Evolutionary conservation across 2,888 invertebrate species (phyloP), one percentile per base, ranked within the genome.

Genomic region (Campaea margaritaria): DNA sequence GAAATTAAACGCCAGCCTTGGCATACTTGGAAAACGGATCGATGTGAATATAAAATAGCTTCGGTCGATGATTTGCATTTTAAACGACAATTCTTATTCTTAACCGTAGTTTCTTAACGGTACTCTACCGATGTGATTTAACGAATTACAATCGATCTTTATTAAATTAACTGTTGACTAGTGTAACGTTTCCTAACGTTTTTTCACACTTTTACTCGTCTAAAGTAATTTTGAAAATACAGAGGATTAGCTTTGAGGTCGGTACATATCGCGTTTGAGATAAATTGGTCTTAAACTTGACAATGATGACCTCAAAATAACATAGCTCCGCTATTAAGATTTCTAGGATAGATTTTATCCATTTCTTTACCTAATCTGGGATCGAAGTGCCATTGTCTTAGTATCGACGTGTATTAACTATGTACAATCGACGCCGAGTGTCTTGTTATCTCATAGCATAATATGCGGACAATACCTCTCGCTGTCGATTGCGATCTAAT

Each of bases 351-450:
- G 52, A 64, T 66, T 65, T 61, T 69, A 64, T 65, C 51, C 46
- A 45, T 42, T 53, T 73, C 62, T 72, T 45, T 69, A 69, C 68
- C 72, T 75, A 75, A 70, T 81, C 69, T 79, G 75, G 79, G 79
- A 79, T 81, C 75, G 57, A 79, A 82, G 87, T 88, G 88, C 87
- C 88, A 88, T 88, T 85, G 42, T 78, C 78, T 79, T 75, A 73
- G 79, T 81, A 52, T 62, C 53, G 56, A 63, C 54, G 54, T 62
- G 48, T 59, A 16, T 57, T 21, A 42, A 62, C 42, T 55, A 49
- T 50, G 34, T 62, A 36, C 55, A 60, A 48, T 59, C 59, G 58
- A 48, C 46, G 44, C 51, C 47, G 51, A 44, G 56, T 60, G 36
- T 34, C 14, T 46, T 4, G 11, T 39, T 14, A 14, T 14, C 14